Evolutionary conservation across 2,797 vertebrate species (phyloP), one percentile per base, ranked within the genome.

Genomic region (Phyllotis vaccarum): DNA sequence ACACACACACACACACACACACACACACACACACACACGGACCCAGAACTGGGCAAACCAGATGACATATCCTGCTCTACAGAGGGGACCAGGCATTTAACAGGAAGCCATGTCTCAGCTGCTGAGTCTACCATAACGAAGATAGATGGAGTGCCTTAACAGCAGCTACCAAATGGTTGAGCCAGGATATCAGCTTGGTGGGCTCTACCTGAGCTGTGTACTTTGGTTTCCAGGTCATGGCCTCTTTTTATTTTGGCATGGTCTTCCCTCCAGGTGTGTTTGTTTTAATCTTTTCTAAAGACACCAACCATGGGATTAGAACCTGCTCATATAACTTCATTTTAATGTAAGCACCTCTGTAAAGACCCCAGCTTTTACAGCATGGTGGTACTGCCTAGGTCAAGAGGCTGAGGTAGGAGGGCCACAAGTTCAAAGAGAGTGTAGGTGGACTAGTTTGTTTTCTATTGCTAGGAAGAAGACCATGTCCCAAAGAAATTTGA

Each of bases 21-120:
- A 6, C 66, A 27, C 5, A 0, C 8, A 13, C 16, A 3, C 46
- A 5, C 27, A 6, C 0, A 24, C 19, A n/a, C 11, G 21, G 0
- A 37, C 60, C 82, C 31, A 83, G 1, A 64, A 31, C 22, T 7
- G 24, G 62, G 56, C 31, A 49, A 40, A 58, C 9, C 22, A 80
- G 37, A 72, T 43, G 62, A 14, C 12, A 52, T 0, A 0, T 40
- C 1, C 10, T 10, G 10, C 29, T 91, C 29, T 13, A 24, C 7
- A 2, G 46, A 40, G 24, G 60, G 9, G 46, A 34, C 24, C 8
- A 46, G 37, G 6, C 13, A 29, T 54, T 34, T 34, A 75, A 29
- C 5, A 8, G 29, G 62, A 83, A 52, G 62, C 27, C 40, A 12
- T 5, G 21, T n/a, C 5, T 16, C 22, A 12, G 29, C 22, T 56